Evolutionary conservation across 2,888 invertebrate species (phyloP), one percentile per base, ranked within the genome.

Genomic region (Ennomos fuscantarius): DNA sequence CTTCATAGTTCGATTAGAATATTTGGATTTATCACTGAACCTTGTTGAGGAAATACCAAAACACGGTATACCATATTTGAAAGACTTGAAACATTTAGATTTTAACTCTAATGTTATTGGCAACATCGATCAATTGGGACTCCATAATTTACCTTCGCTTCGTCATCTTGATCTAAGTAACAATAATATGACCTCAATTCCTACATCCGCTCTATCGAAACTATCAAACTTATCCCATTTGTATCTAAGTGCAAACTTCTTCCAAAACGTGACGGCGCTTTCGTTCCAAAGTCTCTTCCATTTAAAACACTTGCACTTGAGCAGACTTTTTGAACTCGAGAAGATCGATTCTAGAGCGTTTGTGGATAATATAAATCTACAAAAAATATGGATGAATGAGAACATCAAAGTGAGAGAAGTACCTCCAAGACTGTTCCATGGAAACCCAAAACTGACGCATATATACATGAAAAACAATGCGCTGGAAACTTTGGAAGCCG

Each of bases 211-310:
- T 60, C 89, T 97, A 62, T 94, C 96, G 34, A 95, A 96, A 87
- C 89, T 97, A 79, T 94, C 95, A 61, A 95, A 96, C 81, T 93
- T 97, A 70, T 94, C 95, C 60, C 95, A 94, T 80, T 93, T 97
- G 69, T 94, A 95, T 75, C 90, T 97, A 73, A 96, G 96, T 80
- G 95, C 95, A 66, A 97, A 97, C 89, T 95, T 95, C 71, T 94
- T 97, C 73, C 93, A 93, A 69, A 93, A 93, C 71, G 88, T 97
- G 71, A 94, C 95, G 61, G 94, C 96, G 12, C 95, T 96, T 52
- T 96, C 97, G 63, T 96, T 98, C 79, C 94, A 96, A 75, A 97
- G 97, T 82, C 94, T 98, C 57, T 96, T 96, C 83, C 96, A 96
- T 84, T 93, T 97, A 70, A 94, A 94, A 79, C 94, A 94, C 79